Conservation (phyloP, 2,113 vertebrate species). For the Trichechus manatus region DNA sequence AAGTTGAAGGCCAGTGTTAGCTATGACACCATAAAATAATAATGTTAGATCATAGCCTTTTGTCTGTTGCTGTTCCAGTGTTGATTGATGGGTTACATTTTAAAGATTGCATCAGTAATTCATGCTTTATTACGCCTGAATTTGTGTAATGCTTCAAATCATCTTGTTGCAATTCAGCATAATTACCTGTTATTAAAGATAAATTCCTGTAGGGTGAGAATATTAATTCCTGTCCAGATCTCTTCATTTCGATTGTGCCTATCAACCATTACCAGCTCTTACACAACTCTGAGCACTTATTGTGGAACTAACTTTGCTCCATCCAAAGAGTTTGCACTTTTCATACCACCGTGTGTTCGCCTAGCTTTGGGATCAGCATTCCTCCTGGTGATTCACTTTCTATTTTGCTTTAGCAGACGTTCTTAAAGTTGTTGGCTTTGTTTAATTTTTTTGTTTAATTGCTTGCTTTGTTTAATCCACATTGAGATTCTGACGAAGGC, state of each 20-base stretch:
- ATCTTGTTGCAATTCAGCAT: constrained; percentile 60
- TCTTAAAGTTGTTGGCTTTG: background rate
- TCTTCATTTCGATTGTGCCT: constrained; percentile 67
- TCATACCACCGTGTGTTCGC: too few species aligned
- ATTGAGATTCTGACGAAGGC: background rate
- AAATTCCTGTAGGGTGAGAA: constrained; percentile 72
- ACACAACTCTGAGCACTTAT: background rate
- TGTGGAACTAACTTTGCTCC: background rate
- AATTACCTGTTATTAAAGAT: constrained; percentile 78
- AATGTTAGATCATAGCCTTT: constrained; percentile 75
- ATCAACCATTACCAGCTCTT: background rate
- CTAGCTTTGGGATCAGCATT: background rate
- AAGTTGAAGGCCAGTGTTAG: constrained; percentile 77
- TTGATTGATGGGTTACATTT: constrained; percentile 74
- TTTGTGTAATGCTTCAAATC: constrained; percentile 69
- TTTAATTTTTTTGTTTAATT: too few species aligned
- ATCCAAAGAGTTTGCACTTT: background rate
- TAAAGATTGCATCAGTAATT: constrained; percentile 75
- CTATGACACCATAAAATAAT: constrained; percentile 68
- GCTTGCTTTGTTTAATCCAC: constrained; percentile 17
- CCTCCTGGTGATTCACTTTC: background rate
- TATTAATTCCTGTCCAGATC: constrained; percentile 60
- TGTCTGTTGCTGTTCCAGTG: constrained; percentile 69
- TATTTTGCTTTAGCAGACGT: background rate
- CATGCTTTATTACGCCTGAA: constrained; percentile 67